Base-by-base conservation (phyloP, 2,113 vertebrate genomes). In the Hippolais icterina region DNA sequence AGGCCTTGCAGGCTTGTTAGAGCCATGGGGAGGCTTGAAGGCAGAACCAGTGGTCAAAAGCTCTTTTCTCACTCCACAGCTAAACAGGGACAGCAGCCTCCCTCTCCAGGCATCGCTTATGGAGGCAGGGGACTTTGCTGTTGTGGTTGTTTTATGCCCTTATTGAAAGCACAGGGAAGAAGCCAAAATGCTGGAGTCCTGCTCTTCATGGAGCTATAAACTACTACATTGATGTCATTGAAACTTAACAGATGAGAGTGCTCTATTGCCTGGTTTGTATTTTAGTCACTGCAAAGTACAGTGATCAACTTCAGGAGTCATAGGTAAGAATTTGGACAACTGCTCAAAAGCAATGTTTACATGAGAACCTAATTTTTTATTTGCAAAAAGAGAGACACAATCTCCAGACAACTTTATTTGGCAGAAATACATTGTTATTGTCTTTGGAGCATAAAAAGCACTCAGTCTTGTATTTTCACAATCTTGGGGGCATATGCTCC, bases 21-120 rank as follows among this genome's bases (percentile, higher is more conserved):
- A 56, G 44, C 57, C 0, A 0, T 2, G 4, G 57, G n/a, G n/a
- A 79, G 27, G 29, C 65, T 82, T 0, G 0, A 54, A 59, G 37
- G 53, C 53, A 85, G 57, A 68, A 37, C 24, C 0, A 0, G 17
- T 19, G 37, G 25, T 65, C 61, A 91, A 60, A 93, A 91, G 18
- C 14, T 9, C 37, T 80, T 93, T 90, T 27, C 4, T 85, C 12
- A 21, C 4, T 2, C 27, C 53, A 4, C 20, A 37, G 5, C 46
- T 60, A 22, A 64, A 57, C 16, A 41, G 44, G 3, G 31, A 53
- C 15, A 64, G 66, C 44, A 53, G 53, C 29, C 39, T 87, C 18
- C 31, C 10, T 33, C 46, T 65, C 44, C 77, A 27, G 39, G 33
- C 61, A 21, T 64, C 0, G 0, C 47, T 75, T 39, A 2, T 23